Evolutionary conservation across 2,888 invertebrate species (phyloP).

Genomic region (Chymomyza procnemis): DNA sequence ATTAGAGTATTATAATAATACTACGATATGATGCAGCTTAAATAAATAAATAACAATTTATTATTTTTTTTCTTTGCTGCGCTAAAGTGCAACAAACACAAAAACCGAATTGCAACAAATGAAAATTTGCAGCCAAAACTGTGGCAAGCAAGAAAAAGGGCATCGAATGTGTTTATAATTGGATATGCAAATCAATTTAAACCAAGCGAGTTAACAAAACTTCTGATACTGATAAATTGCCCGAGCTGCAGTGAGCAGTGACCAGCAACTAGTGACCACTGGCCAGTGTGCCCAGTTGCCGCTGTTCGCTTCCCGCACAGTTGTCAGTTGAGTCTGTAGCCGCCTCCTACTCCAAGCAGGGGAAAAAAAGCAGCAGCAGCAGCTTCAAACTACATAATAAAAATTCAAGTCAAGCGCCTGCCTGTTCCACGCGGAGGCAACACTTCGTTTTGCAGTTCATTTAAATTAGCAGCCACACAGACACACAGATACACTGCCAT

Average conservation of each 20-base stretch:
- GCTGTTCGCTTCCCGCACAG: not conserved
- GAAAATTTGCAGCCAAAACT: not conserved
- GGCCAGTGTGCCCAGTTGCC: not conserved
- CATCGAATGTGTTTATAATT: conserved; percentile 70
- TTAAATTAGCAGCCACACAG: conserved; percentile 56
- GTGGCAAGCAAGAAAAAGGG: conserved; percentile 28
- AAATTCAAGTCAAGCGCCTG: not conserved
- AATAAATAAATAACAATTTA: not conserved
- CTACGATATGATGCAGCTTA: not conserved
- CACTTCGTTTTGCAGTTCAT: conserved; percentile 55
- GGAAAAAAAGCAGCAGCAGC: conserved; percentile 6
- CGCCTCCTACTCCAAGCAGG: no score
- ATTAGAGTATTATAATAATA: not conserved
- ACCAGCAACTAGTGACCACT: no score
- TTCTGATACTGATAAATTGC: conserved; percentile 20
- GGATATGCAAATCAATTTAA: conserved; percentile 74
- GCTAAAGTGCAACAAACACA: conserved; percentile 56
- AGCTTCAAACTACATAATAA: not conserved
- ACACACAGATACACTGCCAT: not conserved
- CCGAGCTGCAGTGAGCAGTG: no score
- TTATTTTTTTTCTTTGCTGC: conserved; percentile 4
- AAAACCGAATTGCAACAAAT: not conserved
- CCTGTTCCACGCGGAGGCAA: no score
- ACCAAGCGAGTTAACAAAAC: conserved; percentile 27
- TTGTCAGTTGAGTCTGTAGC: not conserved